Evolutionary conservation across 1,140 invertebrate species (phyloP), one percentile per base, ranked within the genome.

Genomic region (Reticulitermes speratus): DNA sequence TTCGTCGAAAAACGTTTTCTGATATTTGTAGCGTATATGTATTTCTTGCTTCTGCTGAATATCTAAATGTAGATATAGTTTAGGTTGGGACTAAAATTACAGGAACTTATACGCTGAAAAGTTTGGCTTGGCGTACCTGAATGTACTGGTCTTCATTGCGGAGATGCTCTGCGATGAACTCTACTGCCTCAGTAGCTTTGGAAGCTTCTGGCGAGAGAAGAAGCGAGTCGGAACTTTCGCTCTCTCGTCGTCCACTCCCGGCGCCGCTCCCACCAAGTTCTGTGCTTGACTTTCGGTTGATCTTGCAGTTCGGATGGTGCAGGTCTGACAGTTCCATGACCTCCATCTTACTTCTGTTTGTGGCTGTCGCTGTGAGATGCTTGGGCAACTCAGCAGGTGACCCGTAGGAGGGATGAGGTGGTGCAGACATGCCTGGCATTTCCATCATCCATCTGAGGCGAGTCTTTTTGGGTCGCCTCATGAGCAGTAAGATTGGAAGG

Each of bases 151-250:
- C 97, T 92, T 98, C 98, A 90, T 98, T 98, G 88, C 98, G 95
- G 87, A 99, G 93, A 93, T 99, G 98, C 91, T 99, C 98, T 44
- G 98, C 98, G 87, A 99, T 99, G 91, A 99, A 99, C 90, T 98
- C 97, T 1, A 99, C 98, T 6, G 98, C 98, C 91, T 99, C 98
- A 16, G 98, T 98, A 30, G 98, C 98, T 92, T 98, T 97, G 88
- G 95, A 96, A 0, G 98, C 97, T 91, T 99, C 98, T 0, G 97
- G 97, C 45, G 97, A 97, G 23, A 98, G 92, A 45, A 97, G 93
- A 44, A 98, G 93, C 3, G 97, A 97, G 90, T 98, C 97, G 0
- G 97, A 97, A 89, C 96, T 97, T 90, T 98, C 97, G 75, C 96
- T 97, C 90, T 97, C 97, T 87, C 97, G 92, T 86, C 97, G 92